A percentile compares a stretch with the other conserved stretches of the same genome.
phyloP scores from a whole-genome alignment of 2,888 invertebrate species.

The Pycnomerus fuliginosus region DNA sequence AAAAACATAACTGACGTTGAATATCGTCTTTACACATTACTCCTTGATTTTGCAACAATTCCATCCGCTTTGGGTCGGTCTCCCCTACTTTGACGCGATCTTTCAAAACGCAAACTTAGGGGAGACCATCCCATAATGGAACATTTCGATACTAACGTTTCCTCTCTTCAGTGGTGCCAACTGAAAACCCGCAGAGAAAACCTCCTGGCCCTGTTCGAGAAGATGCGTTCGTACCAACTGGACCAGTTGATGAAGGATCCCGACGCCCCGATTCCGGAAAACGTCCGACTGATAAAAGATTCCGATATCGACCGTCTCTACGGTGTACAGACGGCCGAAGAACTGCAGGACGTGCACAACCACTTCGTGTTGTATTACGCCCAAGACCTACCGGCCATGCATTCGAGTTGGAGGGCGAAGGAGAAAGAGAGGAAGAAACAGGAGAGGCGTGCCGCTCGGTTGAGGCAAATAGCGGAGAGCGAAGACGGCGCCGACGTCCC shows the following conservation, averaged over 20 bases:
- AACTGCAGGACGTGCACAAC: constrained; percentile 88
- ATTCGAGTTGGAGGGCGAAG: constrained; percentile 67
- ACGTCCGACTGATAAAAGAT: constrained; percentile 78
- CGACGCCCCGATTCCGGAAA: constrained; percentile 81
- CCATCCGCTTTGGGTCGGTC: no score
- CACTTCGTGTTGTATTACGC: constrained; percentile 94
- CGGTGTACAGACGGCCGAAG: constrained; percentile 81
- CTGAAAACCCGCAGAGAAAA: constrained; percentile 82
- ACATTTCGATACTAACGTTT: no score
- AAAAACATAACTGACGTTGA: no score
- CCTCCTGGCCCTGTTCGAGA: constrained; percentile 77
- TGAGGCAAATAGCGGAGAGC: constrained; percentile 58
- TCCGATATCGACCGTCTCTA: constrained; percentile 80
- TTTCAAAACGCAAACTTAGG: no score
- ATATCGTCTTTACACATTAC: no score
- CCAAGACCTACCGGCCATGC: constrained; percentile 80
- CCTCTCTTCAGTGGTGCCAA: constrained; percentile 71
- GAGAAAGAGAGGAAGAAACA: constrained; percentile 64
- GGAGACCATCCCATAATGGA: no score
- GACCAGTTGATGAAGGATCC: constrained; percentile 79
- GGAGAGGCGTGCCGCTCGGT: constrained; percentile 52
- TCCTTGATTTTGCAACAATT: no score
- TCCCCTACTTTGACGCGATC: no score
- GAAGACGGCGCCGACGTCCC: constrained; percentile 67
- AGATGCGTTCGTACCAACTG: constrained; percentile 89